These are phyloP conservation scores for Miltochrista miniata DNA, from an alignment of 2,888 invertebrate genomes.

Conservation along the genomic window DNA sequence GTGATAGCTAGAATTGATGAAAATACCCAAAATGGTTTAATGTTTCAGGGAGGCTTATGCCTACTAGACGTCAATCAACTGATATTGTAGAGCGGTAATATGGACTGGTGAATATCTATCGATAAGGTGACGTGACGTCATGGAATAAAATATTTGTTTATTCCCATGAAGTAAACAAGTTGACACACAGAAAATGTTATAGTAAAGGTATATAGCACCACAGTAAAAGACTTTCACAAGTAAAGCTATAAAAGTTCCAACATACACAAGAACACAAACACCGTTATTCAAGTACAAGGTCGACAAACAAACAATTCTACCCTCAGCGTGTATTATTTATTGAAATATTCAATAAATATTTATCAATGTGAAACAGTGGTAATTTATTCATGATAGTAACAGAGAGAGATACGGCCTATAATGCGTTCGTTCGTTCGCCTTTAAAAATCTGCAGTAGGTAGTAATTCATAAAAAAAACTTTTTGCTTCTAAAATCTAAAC, in stretches of 20 bases:
- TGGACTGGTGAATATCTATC: neutral
- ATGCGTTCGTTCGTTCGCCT: no score
- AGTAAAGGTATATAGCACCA: no score
- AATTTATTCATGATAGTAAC: no score
- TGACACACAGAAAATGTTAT: neutral
- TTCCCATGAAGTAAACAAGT: slow-evolving; percentile 15
- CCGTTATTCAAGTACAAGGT: slow-evolving; percentile 3
- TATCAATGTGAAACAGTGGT: slow-evolving; percentile 4
- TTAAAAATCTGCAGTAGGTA: no score
- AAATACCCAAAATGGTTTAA: no score
- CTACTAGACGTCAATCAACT: neutral
- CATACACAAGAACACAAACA: slow-evolving; percentile 10
- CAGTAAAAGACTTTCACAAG: no score
- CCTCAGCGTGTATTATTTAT: neutral
- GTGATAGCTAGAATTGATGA: no score
- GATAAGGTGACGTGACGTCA: neutral
- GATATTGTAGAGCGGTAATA: neutral
- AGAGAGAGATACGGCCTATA: no score
- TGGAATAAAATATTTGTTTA: slow-evolving; percentile 15
- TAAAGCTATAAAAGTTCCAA: slow-evolving; percentile 11
- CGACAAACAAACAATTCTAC: slow-evolving; percentile 9
- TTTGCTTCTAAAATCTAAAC: no score
- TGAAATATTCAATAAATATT: neutral
- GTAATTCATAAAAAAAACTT: no score
- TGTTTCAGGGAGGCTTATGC: no score